phyloP scores from a whole-genome alignment of 2,888 invertebrate species.

The Orthosia cruda region DNA sequence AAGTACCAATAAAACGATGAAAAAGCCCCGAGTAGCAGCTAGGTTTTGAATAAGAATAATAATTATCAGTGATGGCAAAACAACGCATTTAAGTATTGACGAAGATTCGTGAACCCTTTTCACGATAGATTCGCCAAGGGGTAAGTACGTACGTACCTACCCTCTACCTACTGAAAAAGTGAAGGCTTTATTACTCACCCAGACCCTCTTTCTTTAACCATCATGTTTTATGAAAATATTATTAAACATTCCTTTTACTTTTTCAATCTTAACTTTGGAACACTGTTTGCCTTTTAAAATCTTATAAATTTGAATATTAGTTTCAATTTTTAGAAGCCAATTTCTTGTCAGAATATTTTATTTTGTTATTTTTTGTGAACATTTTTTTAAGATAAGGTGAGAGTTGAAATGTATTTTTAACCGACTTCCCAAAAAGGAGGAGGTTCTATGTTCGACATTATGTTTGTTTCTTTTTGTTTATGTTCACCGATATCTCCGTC shows the following conservation, averaged over 20 bases:
- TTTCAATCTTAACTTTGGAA: conserved; percentile 42
- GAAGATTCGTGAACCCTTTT: conserved; percentile 43
- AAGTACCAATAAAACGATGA: too few species aligned
- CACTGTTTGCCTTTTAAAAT: conserved; percentile 58
- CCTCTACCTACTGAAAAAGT: conserved; percentile 59
- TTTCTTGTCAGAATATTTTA: conserved; percentile 24
- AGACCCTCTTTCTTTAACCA: conserved; percentile 49
- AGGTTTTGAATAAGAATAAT: not conserved
- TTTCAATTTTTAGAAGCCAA: conserved; percentile 26
- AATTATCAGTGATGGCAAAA: conserved; percentile 17
- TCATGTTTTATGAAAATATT: conserved; percentile 54
- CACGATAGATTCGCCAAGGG: conserved; percentile 60
- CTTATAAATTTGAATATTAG: conserved; percentile 28
- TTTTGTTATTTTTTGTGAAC: conserved; percentile 1
- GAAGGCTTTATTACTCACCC: conserved; percentile 70
- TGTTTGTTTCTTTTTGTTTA: too few species aligned
- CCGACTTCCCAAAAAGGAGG: too few species aligned
- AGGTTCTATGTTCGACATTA: too few species aligned
- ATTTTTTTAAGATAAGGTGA: not conserved
- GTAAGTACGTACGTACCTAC: conserved; percentile 36
- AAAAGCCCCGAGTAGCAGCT: too few species aligned
- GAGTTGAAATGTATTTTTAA: too few species aligned
- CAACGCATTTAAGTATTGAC: conserved; percentile 41
- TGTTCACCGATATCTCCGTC: too few species aligned
- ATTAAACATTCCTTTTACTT: conserved; percentile 36